Evolutionary conservation across 1,140 invertebrate species (phyloP), one percentile per base, ranked within the genome.

Genomic region (Anoplophora glabripennis): DNA sequence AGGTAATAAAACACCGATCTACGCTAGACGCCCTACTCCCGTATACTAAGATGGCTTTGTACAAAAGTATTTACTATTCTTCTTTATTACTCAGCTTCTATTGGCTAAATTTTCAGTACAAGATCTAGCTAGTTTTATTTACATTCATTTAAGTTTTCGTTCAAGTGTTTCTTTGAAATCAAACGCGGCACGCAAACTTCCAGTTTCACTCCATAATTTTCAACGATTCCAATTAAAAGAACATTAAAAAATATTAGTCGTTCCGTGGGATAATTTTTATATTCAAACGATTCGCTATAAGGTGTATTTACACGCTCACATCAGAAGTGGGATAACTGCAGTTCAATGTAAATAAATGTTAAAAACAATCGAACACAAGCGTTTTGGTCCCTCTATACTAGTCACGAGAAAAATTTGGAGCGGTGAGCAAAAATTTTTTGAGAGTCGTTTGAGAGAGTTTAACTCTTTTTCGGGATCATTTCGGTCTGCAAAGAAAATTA

Each of bases 41-140:
- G 68, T 69, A 69, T 69, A 69, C 68, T 67, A 67, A 57, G 52
- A 59, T 65, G 61, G 58, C 63, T 69, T 66, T 69, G 67, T 69
- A 69, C 65, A 69, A 64, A 63, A 65, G 44, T 56, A 54, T 60
- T 60, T 55, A 18, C 52, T 57, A 61, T 45, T 51, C 56, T 57
- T 42, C 52, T 57, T 53, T 59, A 59, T 60, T 57, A 56, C 59
- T 55, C 34, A 11, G 33, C 53, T 57, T 38, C 21, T 46, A 40
- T 12, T 40, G 21, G 38, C 38, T 40, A 40, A n/a, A 40, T 40
- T 15, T 40, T 15, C 38, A 40, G 21, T 28, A 28, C 21, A 28
- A 28, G 21, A 28, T 28, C 21, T 28, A 28, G 21, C 21, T 28
- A 40, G 14, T 40, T 40, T 37, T 40, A 40, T 40, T 40, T 40